phyloP scores from a whole-genome alignment of 2,113 vertebrate genomes.

The Cyphomyrus discorhynchus region DNA sequence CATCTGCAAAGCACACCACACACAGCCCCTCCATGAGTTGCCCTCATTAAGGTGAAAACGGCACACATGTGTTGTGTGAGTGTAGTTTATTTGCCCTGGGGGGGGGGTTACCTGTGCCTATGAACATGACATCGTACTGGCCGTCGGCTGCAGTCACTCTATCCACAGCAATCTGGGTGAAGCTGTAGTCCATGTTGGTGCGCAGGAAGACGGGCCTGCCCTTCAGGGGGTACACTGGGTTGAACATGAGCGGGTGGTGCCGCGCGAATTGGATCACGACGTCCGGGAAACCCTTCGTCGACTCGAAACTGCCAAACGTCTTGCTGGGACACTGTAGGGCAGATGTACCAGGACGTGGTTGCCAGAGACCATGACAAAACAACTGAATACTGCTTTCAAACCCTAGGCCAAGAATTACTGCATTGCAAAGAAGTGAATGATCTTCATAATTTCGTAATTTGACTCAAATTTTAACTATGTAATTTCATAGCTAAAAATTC shows the following conservation, averaged over 20 bases:
- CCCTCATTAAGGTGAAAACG: neutral
- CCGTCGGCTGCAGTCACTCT: conserved; percentile 80
- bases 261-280: conserved; percentile 94
- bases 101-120: conserved; percentile 76
- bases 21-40: neutral
- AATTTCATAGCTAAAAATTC: neutral
- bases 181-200: conserved; percentile 74
- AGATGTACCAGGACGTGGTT: neutral
- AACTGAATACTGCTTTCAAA: neutral
- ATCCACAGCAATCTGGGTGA: conserved; percentile 81
- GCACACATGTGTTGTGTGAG: neutral
- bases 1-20: conserved; percentile 57
- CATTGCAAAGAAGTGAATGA: neutral
- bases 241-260: conserved; percentile 95
- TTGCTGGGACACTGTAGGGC: conserved; percentile 87
- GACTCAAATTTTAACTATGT: neutral
- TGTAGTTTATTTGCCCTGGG: neutral
- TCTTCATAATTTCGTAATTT: neutral
- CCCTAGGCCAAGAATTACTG: neutral
- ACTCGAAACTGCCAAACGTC: conserved; percentile 91
- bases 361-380: neutral
- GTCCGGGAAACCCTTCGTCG: conserved; percentile 92
- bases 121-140: conserved; percentile 92
- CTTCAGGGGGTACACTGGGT: conserved; percentile 75
- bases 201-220: conserved; percentile 79